phyloP scores from a whole-genome alignment of 2,113 vertebrate genomes.

The Mus musculus region DNA sequence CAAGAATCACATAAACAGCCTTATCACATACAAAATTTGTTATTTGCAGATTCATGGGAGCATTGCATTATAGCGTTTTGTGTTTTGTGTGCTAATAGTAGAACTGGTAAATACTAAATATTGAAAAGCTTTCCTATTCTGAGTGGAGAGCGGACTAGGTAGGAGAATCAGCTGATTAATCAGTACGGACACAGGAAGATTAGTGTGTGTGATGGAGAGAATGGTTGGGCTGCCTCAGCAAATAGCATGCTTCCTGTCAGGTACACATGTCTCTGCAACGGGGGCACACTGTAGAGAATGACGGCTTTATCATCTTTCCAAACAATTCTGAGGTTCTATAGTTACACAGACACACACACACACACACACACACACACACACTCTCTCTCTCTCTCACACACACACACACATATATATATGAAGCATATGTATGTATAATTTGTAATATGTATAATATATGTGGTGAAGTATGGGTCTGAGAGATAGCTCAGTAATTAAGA shows the following conservation, averaged over 20 bases:
- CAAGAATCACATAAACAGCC: constrained; percentile 6
- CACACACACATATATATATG: too few relatives aligned
- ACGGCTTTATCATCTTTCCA: neutral
- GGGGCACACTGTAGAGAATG: neutral
- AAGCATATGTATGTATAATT: neutral
- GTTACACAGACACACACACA: neutral
- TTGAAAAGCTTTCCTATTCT: constrained; percentile 1
- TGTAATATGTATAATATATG: neutral
- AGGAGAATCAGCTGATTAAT: neutral
- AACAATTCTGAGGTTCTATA: neutral
- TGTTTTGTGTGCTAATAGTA: constrained; percentile 15
- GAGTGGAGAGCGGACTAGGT: neutral
- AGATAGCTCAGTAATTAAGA: neutral
- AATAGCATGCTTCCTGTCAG: neutral
- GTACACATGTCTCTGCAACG: neutral
- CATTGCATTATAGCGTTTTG: neutral
- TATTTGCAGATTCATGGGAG: constrained; percentile 12
- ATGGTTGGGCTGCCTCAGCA: neutral
- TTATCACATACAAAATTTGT: neutral
- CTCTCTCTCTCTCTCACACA: too few relatives aligned
- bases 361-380: neutral
- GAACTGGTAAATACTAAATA: neutral
- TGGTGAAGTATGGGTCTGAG: neutral
- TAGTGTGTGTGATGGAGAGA: neutral
- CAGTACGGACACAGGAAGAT: neutral